Conservation (phyloP, 2,888 invertebrate genomes). For the Drosophila atripex region DNA sequence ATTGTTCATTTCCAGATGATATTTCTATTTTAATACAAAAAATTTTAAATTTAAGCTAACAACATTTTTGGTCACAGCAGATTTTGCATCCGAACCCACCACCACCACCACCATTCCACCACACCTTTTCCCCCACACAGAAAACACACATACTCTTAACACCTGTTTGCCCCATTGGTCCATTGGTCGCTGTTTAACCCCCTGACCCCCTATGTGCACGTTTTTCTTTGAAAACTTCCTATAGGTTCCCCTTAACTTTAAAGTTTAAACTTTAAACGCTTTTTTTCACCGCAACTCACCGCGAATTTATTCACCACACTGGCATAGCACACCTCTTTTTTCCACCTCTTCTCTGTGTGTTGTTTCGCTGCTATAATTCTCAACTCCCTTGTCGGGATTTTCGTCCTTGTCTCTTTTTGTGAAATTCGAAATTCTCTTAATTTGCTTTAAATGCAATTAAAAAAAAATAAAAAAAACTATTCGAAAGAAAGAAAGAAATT, state of each 20-base stretch:
- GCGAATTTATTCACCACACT: background rate
- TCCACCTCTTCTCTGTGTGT: constrained; percentile 2
- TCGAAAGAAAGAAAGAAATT: constrained; percentile 13
- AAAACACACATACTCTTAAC: constrained; percentile 12
- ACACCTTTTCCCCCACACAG: background rate
- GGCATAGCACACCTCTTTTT: background rate
- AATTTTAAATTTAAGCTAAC: constrained; percentile 68
- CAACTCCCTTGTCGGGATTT: no score
- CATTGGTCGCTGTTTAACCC: constrained; percentile 17
- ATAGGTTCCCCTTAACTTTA: no score
- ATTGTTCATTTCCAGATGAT: constrained; percentile 1
- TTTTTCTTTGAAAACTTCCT: background rate
- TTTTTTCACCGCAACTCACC: background rate
- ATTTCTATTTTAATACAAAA: constrained; percentile 34
- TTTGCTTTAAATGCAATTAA: background rate
- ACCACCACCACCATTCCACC: background rate
- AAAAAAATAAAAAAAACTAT: constrained; percentile 1
- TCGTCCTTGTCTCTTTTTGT: background rate
- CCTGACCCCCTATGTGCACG: background rate
- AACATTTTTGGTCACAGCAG: constrained; percentile 63
- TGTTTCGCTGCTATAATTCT: constrained; percentile 25
- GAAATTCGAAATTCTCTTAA: no score
- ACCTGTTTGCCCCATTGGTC: constrained; percentile 11
- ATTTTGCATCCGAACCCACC: background rate
- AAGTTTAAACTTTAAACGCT: background rate